A percentile compares a stretch with the other conserved stretches of the same genome.
phyloP scores from a whole-genome alignment of 2,113 vertebrate species.

The Petroica traversi region DNA sequence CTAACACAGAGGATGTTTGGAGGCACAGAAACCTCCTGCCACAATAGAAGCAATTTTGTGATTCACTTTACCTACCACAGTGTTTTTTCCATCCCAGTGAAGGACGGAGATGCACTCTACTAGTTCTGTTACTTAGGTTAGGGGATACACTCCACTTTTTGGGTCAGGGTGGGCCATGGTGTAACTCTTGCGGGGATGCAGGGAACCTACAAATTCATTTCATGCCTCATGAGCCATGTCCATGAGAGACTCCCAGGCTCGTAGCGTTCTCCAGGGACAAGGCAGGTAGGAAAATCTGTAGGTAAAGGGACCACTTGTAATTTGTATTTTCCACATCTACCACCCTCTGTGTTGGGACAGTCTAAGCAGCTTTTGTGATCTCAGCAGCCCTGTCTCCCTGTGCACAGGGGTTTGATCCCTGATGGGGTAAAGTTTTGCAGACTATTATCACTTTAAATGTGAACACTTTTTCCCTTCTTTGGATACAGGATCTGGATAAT shows the following conservation, averaged over 20 bases:
- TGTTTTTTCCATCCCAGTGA: background rate
- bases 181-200: background rate
- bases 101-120: background rate
- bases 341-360: rapidly evolving
- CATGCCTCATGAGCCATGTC: rapidly evolving
- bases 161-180: background rate
- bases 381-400: background rate
- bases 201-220: background rate
- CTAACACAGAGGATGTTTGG: background rate
- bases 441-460: background rate
- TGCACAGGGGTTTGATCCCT: background rate
- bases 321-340: background rate
- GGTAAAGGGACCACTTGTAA: background rate
- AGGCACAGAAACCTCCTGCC: background rate
- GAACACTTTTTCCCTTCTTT: conserved; percentile 36
- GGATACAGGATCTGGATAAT: conserved; percentile 86
- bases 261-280: background rate
- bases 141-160: background rate
- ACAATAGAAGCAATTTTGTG: background rate
- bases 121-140: background rate
- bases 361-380: background rate
- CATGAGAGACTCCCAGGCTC: background rate
- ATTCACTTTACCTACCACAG: background rate
- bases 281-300: background rate
- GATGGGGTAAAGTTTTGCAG: background rate